A percentile compares a stretch with the other conserved stretches of the same genome.
Conservation (phyloP, 2,888 invertebrate genomes). For the Eupithecia inturbata region DNA sequence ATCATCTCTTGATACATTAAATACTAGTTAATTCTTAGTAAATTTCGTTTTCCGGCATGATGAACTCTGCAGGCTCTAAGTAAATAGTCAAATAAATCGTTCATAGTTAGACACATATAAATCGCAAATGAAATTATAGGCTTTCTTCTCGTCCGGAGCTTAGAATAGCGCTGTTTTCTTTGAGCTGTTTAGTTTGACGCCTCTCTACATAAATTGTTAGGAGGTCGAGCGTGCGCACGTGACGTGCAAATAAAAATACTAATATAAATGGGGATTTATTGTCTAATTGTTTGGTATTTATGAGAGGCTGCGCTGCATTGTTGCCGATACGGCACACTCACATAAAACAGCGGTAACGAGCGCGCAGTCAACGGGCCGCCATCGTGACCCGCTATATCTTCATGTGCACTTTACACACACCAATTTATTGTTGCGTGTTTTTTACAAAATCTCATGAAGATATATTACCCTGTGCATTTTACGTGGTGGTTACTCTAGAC, state of each 20-base stretch:
- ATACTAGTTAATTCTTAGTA: slow-evolving; percentile 28
- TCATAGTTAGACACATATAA: slow-evolving; percentile 65
- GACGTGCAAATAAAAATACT: slow-evolving; percentile 79
- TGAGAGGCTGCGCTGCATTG: slow-evolving; percentile 65
- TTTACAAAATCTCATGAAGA: slow-evolving; percentile 25
- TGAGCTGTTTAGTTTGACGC: slow-evolving; percentile 76
- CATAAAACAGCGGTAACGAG: slow-evolving; percentile 69
- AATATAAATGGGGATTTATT: slow-evolving; percentile 75
- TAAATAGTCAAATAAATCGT: slow-evolving; percentile 53
- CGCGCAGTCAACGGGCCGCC: slow-evolving; percentile 53
- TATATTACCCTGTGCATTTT: slow-evolving; percentile 30
- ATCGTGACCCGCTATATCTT: slow-evolving; percentile 64
- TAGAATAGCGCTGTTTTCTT: slow-evolving; percentile 70
- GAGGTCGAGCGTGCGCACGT: slow-evolving; percentile 68
- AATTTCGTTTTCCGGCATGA: slow-evolving; percentile 29
- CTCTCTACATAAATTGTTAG: slow-evolving; percentile 72
- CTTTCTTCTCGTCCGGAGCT: slow-evolving; percentile 62
- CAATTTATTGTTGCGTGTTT: slow-evolving; percentile 36
- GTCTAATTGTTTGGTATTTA: slow-evolving; percentile 78
- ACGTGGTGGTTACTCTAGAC: slow-evolving; percentile 45
- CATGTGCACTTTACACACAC: slow-evolving; percentile 38
- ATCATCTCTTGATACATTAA: slow-evolving; percentile 39
- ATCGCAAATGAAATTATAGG: slow-evolving; percentile 71
- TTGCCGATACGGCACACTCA: slow-evolving; percentile 64
- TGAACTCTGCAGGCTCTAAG: slow-evolving; percentile 33